phyloP scores from a whole-genome alignment of 2,797 vertebrate genomes.

The Epinephelus coioides region DNA sequence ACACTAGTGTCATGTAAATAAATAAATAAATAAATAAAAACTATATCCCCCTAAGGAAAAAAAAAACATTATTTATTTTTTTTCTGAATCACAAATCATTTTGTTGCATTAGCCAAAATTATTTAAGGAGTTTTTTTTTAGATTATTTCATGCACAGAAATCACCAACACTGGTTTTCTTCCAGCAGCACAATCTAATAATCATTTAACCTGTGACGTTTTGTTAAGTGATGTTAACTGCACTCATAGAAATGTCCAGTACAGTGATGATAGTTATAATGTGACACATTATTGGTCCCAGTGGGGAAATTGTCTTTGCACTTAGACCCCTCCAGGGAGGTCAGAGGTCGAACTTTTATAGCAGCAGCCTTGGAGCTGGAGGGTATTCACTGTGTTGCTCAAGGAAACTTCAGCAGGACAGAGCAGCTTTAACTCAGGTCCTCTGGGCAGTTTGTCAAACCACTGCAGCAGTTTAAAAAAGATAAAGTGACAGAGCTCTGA shows the following conservation, averaged over 20 bases:
- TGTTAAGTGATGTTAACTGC: slow-evolving; percentile 28
- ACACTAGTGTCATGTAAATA: neutral
- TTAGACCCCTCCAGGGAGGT: slow-evolving; percentile 71
- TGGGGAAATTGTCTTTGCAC: slow-evolving; percentile 77
- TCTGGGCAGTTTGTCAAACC: slow-evolving; percentile 19
- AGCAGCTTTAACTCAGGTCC: slow-evolving; percentile 9
- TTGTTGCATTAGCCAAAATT: neutral
- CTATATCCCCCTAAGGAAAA: no score
- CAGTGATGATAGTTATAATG: slow-evolving; percentile 63
- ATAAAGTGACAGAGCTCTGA: neutral
- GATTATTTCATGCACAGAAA: neutral
- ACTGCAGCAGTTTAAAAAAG: neutral
- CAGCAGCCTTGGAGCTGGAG: slow-evolving; percentile 47
- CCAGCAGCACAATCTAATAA: neutral
- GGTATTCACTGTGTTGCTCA: slow-evolving; percentile 35
- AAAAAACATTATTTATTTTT: no score
- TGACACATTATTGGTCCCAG: slow-evolving; percentile 76
- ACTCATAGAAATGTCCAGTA: slow-evolving; percentile 49
- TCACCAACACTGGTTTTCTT: neutral
- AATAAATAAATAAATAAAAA: no score
- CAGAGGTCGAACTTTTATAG: slow-evolving; percentile 80
- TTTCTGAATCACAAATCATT: neutral
- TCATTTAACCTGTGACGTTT: neutral
- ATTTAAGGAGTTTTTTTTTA: neutral
- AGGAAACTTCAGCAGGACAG: slow-evolving; percentile 41